Evolutionary conservation across 2,888 invertebrate genomes (phyloP), one percentile per base, ranked within the genome.

Genomic region (Drosophila imparisetae): DNA sequence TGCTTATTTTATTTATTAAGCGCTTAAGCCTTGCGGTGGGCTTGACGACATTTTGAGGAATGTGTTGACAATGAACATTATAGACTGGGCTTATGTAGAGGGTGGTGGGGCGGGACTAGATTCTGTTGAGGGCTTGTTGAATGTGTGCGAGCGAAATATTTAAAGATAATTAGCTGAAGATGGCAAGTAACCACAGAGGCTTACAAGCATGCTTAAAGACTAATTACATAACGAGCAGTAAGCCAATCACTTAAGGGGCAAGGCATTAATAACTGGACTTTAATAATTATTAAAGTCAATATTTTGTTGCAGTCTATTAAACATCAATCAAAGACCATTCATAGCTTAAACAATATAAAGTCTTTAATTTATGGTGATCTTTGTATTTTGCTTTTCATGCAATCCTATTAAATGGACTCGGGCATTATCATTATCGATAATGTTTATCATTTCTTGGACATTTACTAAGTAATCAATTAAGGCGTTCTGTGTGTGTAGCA

Each of bases 1-100:
- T 81, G 85, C 80, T 76, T 80, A 89, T 61, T 68, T 84, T 84
- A 85, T 87, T 81, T 85, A 86, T 89, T 77, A 86, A 86, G 70
- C 79, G 67, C 69, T 83, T 81, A 77, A 83, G 78, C 73, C 77
- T 72, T 72, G 68, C 61, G 67, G 71, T 75, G 80, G 80, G 77
- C 61, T 65, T 68, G 77, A 58, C 61, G 27, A 24, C 63, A 48
- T 29, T 79, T 64, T 61, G 65, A 55, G 64, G 18, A 61, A 65
- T 65, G 59, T 76, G 71, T 40, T 66, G 75, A 64, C 79, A 74
- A 64, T 59, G 32, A n/a, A 50, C 29, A 21, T 21, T 54, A 55
- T 7, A 15, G 45, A 45, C 45, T 45, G 15, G 8, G 21, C 45
- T 1, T 15, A 40, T 11, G 3, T 21, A 21, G 15, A 27, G 32